These are phyloP conservation scores for Nomada ferruginata DNA, from an alignment of 2,888 invertebrate species.

Conservation along the genomic window DNA sequence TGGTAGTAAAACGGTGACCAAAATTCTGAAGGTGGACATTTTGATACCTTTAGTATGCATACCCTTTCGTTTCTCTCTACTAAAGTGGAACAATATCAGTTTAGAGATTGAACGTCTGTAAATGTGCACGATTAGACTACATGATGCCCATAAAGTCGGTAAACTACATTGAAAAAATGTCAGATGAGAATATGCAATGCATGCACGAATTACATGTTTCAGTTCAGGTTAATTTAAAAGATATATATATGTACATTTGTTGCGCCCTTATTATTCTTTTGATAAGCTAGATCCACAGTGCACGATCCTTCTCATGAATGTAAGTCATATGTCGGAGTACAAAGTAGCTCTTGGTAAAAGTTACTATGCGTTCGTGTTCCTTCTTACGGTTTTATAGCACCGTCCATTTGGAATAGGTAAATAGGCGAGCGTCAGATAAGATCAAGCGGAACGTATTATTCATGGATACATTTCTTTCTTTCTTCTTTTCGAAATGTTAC, in stretches of 20 bases:
- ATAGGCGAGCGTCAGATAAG: conserved; percentile 7
- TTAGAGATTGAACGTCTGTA: too few relatives aligned
- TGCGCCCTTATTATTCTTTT: background rate
- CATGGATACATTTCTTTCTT: background rate
- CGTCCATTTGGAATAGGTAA: conserved; percentile 21
- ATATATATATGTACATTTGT: background rate
- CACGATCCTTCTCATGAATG: background rate
- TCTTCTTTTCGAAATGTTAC: background rate
- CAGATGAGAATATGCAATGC: too few relatives aligned
- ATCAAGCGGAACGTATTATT: background rate
- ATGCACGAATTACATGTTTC: background rate
- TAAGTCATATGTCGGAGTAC: background rate
- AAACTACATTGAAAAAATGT: background rate
- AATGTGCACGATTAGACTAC: background rate
- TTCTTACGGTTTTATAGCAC: conserved; percentile 20
- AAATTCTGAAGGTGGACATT: too few relatives aligned
- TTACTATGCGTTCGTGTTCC: background rate
- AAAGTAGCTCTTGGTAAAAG: conserved; percentile 3
- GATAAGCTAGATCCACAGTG: conserved; percentile 10
- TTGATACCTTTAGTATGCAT: too few relatives aligned
- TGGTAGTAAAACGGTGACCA: too few relatives aligned
- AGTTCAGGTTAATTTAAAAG: background rate
- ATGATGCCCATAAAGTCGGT: background rate
- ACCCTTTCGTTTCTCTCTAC: too few relatives aligned
- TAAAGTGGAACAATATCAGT: too few relatives aligned